Base-by-base conservation (phyloP, 2,888 invertebrate species). In the Xestobium rufovillosum region DNA sequence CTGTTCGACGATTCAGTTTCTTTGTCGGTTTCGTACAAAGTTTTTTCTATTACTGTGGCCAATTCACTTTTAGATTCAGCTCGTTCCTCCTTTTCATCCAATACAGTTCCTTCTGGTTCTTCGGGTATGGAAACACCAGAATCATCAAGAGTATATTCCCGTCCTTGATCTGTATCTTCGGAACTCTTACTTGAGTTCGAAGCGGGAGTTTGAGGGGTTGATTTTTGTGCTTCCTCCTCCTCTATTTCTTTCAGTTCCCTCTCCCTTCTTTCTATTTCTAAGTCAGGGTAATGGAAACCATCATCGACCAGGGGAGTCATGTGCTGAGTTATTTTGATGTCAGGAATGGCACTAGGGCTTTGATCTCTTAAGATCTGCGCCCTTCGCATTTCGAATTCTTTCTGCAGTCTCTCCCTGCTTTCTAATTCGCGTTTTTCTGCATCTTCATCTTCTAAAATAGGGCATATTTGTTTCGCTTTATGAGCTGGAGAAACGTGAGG, bases 1-100 rank as follows among this genome's bases (percentile, higher is more conserved):
- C 82, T 83, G 6, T 76, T 80, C 0, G 86, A 86, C 0, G 87
- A 87, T 49, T 84, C 81, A 2, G 65, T 60, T 32, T 61, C 61
- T 34, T 62, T 60, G 38, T 61, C 62, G 12, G 56, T 53, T 52
- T 72, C 73, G 49, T 74, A 75, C 23, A 71, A 58, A 3, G 68
- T 63, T 53, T 72, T 76, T 52, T 81, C 77, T 49, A 77, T 74
- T 4, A 73, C 69, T 2, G 78, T 72, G 11, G 76, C 72, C 15
- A 76, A 64, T 55, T 81, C 54, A 58, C 62, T 51, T 60, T 61
- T 59, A 51, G 70, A 57, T 60, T 72, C 55, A 1, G 59, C 53
- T 30, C 52, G 40, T 10, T 63, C 62, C 41, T 61, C 63, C 6
- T 61, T 58, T 14, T 65, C 60, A 14, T 61, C 59, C 13, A 57